Conservation (phyloP, 2,113 vertebrate species). For the human region DNA sequence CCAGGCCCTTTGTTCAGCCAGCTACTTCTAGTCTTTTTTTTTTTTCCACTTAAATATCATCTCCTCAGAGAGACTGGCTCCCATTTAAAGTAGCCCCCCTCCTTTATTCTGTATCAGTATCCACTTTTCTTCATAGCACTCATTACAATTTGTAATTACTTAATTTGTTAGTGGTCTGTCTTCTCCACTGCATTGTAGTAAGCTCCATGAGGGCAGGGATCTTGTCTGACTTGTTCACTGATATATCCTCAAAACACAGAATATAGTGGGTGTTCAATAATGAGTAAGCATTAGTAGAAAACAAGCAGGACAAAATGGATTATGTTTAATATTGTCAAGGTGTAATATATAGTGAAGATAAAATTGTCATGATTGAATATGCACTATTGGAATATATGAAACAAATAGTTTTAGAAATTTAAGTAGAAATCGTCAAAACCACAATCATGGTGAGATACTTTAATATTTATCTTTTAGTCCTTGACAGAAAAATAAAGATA, state of each 20-base stretch:
- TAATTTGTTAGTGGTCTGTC: not conserved
- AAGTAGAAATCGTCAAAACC: not conserved
- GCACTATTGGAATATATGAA: not conserved
- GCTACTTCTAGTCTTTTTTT: not conserved
- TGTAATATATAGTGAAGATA: not conserved
- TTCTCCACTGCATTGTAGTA: not conserved
- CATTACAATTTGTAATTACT: not conserved
- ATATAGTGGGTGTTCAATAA: not conserved
- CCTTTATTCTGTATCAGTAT: not conserved
- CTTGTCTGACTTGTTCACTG: not conserved
- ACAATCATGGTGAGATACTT: too few species aligned
- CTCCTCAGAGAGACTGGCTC: not conserved
- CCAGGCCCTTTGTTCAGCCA: not conserved
- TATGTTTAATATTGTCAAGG: slow-evolving; percentile 11
- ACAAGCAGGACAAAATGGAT: not conserved
- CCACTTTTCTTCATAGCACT: not conserved
- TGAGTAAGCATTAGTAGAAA: not conserved
- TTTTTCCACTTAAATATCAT: not conserved
- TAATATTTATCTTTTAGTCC: too few species aligned
- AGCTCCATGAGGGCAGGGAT: too few species aligned
- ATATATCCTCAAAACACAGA: not conserved
- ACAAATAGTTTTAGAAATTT: slow-evolving; percentile 2
- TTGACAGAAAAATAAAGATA: not conserved
- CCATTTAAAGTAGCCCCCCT: not conserved
- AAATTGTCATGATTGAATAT: not conserved